These are phyloP conservation scores for Myoxocephalus aenaeus DNA, from an alignment of 2,797 vertebrate genomes.

Conservation along the genomic window DNA sequence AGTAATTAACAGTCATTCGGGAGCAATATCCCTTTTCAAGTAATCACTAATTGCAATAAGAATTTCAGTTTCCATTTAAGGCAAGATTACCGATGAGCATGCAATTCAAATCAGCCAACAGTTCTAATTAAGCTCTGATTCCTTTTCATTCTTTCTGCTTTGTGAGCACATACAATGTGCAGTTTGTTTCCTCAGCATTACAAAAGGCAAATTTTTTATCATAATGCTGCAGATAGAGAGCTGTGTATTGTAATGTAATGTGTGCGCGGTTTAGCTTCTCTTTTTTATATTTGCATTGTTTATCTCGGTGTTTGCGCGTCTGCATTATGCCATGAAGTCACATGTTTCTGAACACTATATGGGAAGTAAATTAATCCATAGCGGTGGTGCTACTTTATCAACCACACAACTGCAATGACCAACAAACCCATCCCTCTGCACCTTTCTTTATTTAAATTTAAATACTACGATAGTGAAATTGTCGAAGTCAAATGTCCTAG, in stretches of 20 bases:
- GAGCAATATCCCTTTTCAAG: slow-evolving; percentile 82
- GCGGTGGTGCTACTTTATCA: slow-evolving; percentile 32
- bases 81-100: slow-evolving; percentile 79
- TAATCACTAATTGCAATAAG: slow-evolving; percentile 84
- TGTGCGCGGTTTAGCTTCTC: slow-evolving; percentile 52
- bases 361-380: slow-evolving; percentile 57
- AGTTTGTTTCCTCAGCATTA: slow-evolving; percentile 76
- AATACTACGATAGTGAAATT: slow-evolving; percentile 16
- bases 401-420: slow-evolving; percentile 10
- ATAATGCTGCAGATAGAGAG: slow-evolving; percentile 74
- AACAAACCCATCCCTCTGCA: background rate
- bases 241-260: slow-evolving; percentile 39
- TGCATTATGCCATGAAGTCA: slow-evolving; percentile 37
- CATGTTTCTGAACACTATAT: slow-evolving; percentile 37
- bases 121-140: slow-evolving; percentile 78
- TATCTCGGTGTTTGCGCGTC: slow-evolving; percentile 44
- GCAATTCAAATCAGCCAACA: slow-evolving; percentile 79
- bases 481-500: slow-evolving; percentile 26
- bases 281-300: slow-evolving; percentile 41
- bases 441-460: background rate
- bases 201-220: slow-evolving; percentile 74
- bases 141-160: slow-evolving; percentile 68
- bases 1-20: slow-evolving; percentile 82
- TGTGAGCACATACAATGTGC: slow-evolving; percentile 71
- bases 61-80: slow-evolving; percentile 83